Percentiles rank a stretch among this genome's conserved stretches.
phyloP scores from a whole-genome alignment of 2,113 vertebrate species.

The Progne subis region DNA sequence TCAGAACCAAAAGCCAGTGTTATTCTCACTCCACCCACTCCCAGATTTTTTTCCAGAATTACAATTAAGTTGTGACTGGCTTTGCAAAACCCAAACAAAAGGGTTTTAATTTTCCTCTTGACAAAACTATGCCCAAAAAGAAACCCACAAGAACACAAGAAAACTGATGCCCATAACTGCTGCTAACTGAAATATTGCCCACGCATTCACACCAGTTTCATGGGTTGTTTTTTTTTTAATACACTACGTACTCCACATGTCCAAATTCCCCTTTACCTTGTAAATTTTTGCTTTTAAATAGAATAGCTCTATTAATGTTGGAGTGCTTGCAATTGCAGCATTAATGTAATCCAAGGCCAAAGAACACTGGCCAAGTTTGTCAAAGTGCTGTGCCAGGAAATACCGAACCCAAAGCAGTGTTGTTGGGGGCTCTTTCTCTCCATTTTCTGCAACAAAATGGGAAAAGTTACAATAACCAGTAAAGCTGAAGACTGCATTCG shows the following conservation, averaged over 20 bases:
- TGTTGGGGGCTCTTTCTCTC: slow-evolving; percentile 78
- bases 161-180: neutral
- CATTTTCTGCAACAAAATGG: slow-evolving; percentile 76
- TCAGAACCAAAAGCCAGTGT: neutral
- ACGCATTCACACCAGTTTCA: neutral
- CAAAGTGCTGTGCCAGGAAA: slow-evolving; percentile 83
- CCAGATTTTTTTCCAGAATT: neutral
- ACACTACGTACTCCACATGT: neutral
- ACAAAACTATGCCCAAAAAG: neutral
- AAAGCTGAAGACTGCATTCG: neutral
- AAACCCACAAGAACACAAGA: neutral
- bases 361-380: slow-evolving; percentile 80
- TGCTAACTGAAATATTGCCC: neutral
- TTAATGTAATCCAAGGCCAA: slow-evolving; percentile 83
- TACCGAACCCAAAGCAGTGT: slow-evolving; percentile 81
- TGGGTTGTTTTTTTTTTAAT: neutral
- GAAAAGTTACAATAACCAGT: neutral
- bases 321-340: slow-evolving; percentile 78
- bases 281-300: slow-evolving; percentile 84
- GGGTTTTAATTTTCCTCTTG: neutral
- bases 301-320: slow-evolving; percentile 82
- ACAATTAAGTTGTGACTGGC: neutral
- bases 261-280: slow-evolving; percentile 72
- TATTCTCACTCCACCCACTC: neutral
- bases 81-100: neutral